These are phyloP conservation scores for Centropus unirufus DNA, from an alignment of 2,113 vertebrate species.

Conservation along the genomic window DNA sequence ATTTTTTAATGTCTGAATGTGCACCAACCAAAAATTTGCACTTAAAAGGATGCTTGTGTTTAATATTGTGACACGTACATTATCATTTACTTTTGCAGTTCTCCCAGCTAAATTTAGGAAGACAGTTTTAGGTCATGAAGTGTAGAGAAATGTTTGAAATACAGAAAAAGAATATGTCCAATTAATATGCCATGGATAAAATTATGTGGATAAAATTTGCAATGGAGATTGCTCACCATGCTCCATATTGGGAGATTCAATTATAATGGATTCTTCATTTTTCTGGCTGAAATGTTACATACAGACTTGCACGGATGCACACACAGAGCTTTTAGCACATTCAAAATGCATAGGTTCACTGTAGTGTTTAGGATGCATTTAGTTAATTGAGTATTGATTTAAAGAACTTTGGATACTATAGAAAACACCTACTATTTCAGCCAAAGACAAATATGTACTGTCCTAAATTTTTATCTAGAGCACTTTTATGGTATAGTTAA, in stretches of 20 bases:
- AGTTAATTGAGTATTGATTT: not conserved
- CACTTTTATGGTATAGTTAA: not conserved
- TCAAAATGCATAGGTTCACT: not conserved
- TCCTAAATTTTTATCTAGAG: not conserved
- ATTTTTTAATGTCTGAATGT: conserved; percentile 18
- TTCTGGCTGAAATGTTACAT: not conserved
- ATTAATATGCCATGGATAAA: conserved; percentile 3
- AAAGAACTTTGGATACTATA: not conserved
- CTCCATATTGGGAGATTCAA: not conserved
- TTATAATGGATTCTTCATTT: not conserved
- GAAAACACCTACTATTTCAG: not conserved
- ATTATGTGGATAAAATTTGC: not conserved
- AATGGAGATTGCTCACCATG: not conserved
- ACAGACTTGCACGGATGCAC: accelerated
- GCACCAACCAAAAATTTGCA: conserved; percentile 41
- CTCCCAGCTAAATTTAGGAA: conserved; percentile 62
- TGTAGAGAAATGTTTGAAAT: conserved; percentile 31
- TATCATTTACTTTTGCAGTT: conserved; percentile 35
- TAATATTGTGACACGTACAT: conserved; percentile 3
- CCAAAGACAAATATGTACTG: not conserved
- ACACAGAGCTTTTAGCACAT: not conserved
- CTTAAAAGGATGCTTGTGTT: conserved; percentile 42
- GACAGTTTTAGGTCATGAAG: conserved; percentile 61
- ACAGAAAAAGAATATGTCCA: not conserved
- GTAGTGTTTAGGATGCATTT: not conserved